phyloP scores from a whole-genome alignment of 2,113 vertebrate genomes.

The Gadus chalcogrammus region DNA sequence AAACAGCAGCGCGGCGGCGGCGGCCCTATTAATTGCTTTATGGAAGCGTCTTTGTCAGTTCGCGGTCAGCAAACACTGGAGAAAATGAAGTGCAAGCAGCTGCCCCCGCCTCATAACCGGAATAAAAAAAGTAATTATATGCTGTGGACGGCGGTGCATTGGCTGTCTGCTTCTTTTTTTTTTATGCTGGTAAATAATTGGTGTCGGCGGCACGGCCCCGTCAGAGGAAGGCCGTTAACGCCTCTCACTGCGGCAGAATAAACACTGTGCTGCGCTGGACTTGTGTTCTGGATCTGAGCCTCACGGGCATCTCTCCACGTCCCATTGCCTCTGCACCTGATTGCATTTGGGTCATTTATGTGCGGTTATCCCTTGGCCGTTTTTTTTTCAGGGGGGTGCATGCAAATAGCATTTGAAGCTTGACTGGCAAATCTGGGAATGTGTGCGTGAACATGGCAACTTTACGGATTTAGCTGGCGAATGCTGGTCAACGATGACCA shows the following conservation, averaged over 20 bases:
- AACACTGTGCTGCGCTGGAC: constrained; percentile 44
- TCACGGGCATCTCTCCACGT: constrained; percentile 10
- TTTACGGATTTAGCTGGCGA: constrained; percentile 64
- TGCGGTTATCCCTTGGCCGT: neutral
- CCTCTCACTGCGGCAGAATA: constrained; percentile 62
- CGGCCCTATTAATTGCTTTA: constrained; percentile 68
- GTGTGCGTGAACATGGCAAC: constrained; percentile 46
- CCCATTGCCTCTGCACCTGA: neutral
- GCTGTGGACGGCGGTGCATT: constrained; percentile 40
- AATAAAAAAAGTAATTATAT: constrained; percentile 34
- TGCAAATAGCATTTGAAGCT: no score
- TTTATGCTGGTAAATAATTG: constrained; percentile 78
- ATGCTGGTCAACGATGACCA: constrained; percentile 66
- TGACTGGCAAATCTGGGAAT: neutral
- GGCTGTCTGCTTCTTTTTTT: constrained; percentile 62
- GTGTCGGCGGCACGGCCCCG: constrained; percentile 65
- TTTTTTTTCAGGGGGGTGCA: constrained; percentile 7
- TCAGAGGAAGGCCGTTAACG: constrained; percentile 70
- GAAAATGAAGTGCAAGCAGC: constrained; percentile 61
- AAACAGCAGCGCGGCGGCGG: constrained; percentile 36
- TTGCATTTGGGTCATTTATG: neutral
- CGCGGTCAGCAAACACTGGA: constrained; percentile 64
- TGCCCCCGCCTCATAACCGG: constrained; percentile 55
- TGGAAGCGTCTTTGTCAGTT: constrained; percentile 67
- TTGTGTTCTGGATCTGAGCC: constrained; percentile 54